Evolutionary conservation across 2,113 vertebrate species (phyloP).

Genomic region (Platichthys stellatus): DNA sequence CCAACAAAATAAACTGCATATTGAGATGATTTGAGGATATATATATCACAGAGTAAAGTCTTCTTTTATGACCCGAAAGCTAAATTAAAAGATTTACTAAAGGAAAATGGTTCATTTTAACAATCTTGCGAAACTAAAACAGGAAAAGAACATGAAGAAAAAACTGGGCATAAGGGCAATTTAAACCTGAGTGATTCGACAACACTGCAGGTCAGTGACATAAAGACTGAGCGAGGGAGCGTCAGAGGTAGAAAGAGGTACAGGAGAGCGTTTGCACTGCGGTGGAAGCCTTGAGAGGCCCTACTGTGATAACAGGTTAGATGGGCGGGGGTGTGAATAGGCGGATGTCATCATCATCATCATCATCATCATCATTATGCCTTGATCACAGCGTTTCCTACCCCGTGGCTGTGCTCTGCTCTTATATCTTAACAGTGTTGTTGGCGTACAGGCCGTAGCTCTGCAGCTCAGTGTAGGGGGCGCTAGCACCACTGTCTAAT

Average conservation of each 20-base stretch:
- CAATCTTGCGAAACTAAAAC: background rate
- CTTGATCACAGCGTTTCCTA: constrained; percentile 77
- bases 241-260: constrained; percentile 66
- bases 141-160: background rate
- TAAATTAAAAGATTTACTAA: too few relatives aligned
- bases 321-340: constrained; percentile 71
- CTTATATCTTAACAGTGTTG: constrained; percentile 86
- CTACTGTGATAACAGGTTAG: constrained; percentile 76
- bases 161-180: constrained; percentile 71
- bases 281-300: constrained; percentile 77
- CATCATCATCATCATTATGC: constrained; percentile 72
- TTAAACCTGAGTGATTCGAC: constrained; percentile 72
- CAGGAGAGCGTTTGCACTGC: constrained; percentile 69
- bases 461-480: constrained; percentile 85
- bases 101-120: background rate
- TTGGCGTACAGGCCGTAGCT: constrained; percentile 83
- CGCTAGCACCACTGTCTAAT: constrained; percentile 84
- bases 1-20: background rate
- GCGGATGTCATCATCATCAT: constrained; percentile 71
- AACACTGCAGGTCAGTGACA: constrained; percentile 60
- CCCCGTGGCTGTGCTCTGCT: constrained; percentile 79
- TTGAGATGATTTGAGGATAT: too few relatives aligned
- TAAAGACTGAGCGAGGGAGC: constrained; percentile 56
- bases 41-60: too few relatives aligned
- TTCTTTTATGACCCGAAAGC: too few relatives aligned